phyloP scores from a whole-genome alignment of 53 echinoderm and acorn worm genomes.

The Mesocentrotus franciscanus region DNA sequence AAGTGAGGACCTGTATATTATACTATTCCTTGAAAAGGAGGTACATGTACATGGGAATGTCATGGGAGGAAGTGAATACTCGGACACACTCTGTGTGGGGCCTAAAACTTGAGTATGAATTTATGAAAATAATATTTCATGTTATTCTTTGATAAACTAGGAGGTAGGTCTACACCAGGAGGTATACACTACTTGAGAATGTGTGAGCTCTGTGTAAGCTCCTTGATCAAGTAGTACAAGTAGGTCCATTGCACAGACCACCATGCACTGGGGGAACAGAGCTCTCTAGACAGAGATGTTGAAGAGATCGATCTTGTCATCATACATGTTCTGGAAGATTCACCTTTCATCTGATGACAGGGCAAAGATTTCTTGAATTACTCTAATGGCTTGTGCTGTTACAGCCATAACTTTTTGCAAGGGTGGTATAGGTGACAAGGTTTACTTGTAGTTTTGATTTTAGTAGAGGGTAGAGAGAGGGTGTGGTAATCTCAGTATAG shows the following conservation, averaged over 20 bases:
- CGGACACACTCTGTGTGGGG: not conserved
- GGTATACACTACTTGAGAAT: too few relatives aligned
- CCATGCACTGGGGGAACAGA: not conserved
- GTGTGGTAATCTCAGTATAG: too few relatives aligned
- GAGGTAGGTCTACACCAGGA: too few relatives aligned
- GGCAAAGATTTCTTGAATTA: not conserved
- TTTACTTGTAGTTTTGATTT: not conserved
- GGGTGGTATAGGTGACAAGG: not conserved
- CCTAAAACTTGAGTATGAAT: too few relatives aligned
- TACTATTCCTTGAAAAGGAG: not conserved
- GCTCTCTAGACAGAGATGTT: not conserved
- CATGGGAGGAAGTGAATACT: not conserved
- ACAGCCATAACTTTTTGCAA: not conserved
- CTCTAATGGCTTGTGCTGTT: not conserved
- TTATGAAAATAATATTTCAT: too few relatives aligned
- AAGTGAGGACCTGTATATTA: not conserved
- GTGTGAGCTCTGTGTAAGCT: too few relatives aligned
- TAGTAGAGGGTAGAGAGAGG: not conserved
- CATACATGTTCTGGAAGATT: not conserved
- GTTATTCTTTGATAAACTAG: too few relatives aligned
- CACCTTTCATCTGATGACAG: not conserved
- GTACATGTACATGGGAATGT: not conserved
- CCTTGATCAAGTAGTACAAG: too few relatives aligned
- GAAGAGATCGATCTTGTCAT: conserved; percentile 5
- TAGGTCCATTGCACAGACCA: not conserved